phyloP scores from a whole-genome alignment of 1,140 invertebrate species.

The Mylabris phalerata region DNA sequence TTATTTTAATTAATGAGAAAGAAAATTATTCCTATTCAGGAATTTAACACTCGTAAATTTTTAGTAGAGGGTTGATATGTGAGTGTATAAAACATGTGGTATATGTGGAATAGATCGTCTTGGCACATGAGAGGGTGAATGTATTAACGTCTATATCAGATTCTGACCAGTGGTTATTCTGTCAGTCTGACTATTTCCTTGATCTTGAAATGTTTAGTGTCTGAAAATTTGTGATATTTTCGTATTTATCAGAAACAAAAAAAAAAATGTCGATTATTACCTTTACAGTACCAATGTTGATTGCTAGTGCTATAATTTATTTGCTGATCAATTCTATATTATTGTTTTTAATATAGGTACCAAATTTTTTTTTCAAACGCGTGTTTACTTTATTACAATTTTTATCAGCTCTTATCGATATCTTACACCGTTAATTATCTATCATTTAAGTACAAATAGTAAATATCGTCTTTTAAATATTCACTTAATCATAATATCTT shows the following conservation, averaged over 20 bases:
- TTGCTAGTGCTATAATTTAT: conserved; percentile 29
- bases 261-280: background rate
- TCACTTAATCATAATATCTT: conserved; percentile 33
- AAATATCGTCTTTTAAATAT: conserved; percentile 40
- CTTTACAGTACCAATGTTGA: conserved; percentile 12
- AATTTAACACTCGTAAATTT: conserved; percentile 30
- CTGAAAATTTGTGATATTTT: conserved; percentile 1
- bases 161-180: conserved; percentile 37
- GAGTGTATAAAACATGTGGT: conserved; percentile 15
- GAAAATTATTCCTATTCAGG: conserved; percentile 37
- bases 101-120: conserved; percentile 21
- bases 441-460: conserved; percentile 35
- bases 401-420: conserved; percentile 30
- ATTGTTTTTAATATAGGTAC: conserved; percentile 20
- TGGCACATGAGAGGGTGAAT: conserved; percentile 33
- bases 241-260: background rate
- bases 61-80: conserved; percentile 1
- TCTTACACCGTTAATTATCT: conserved; percentile 30
- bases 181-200: conserved; percentile 26
- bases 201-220: conserved; percentile 8
- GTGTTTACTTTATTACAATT: conserved; percentile 4
- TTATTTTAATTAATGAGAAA: too few relatives aligned
- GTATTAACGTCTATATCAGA: conserved; percentile 37
- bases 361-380: conserved; percentile 3
- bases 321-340: conserved; percentile 24